These are phyloP conservation scores for Odontomyia ornata DNA, from an alignment of 2,888 invertebrate species.

Conservation along the genomic window DNA sequence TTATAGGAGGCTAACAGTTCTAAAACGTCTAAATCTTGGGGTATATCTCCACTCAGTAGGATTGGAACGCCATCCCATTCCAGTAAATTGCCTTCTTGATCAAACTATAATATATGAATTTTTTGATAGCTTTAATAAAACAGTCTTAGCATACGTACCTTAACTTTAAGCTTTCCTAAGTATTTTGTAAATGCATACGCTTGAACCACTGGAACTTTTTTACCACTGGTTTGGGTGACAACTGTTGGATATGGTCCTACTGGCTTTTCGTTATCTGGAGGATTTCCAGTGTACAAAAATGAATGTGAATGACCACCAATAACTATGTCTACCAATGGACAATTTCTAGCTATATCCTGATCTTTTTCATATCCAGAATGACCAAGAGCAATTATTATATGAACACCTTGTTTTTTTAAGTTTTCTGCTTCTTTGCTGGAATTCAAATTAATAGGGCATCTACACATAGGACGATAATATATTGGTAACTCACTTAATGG, in stretches of 20 bases:
- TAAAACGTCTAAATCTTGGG: constrained; percentile 73
- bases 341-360: constrained; percentile 76
- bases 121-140: background rate
- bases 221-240: constrained; percentile 75
- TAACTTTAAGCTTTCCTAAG: constrained; percentile 77
- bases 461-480: no score
- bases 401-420: constrained; percentile 72
- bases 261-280: constrained; percentile 74
- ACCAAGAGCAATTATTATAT: constrained; percentile 87
- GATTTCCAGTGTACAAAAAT: constrained; percentile 81
- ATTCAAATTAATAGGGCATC: background rate
- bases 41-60: constrained; percentile 72
- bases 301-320: constrained; percentile 93
- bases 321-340: constrained; percentile 84
- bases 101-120: constrained; percentile 65
- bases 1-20: constrained; percentile 71
- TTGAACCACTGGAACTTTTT: constrained; percentile 83
- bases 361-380: constrained; percentile 87
- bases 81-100: constrained; percentile 75
- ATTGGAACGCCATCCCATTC: constrained; percentile 78
- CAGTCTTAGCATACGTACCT: constrained; percentile 51
- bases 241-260: constrained; percentile 82
- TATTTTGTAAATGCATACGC: constrained; percentile 93
- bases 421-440: constrained; percentile 69
- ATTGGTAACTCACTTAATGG: constrained; percentile 67